These are phyloP conservation scores for Eumacrocentrus americanus DNA, from an alignment of 2,888 invertebrate species.

Conservation along the genomic window DNA sequence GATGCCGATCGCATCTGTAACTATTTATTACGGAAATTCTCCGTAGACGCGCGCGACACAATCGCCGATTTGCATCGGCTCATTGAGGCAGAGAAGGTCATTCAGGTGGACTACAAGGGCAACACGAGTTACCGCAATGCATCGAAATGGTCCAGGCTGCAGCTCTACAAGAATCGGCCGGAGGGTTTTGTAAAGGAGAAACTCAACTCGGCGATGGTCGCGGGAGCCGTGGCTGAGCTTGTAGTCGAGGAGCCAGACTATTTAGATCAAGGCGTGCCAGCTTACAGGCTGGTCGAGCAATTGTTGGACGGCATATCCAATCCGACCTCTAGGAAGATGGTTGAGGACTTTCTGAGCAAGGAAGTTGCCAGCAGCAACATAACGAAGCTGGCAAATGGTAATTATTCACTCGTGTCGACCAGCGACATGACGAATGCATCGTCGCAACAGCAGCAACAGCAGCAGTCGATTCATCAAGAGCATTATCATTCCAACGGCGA, in stretches of 20 bases:
- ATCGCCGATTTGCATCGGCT: constrained; percentile 76
- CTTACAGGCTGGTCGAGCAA: constrained; percentile 70
- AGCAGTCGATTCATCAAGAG: constrained; percentile 3
- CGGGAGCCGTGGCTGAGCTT: constrained; percentile 74
- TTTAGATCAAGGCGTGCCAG: constrained; percentile 75
- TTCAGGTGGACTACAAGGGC: constrained; percentile 86
- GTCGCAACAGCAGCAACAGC: background rate
- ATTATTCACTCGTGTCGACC: constrained; percentile 71
- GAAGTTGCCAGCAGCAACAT: constrained; percentile 75
- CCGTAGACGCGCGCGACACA: constrained; percentile 72
- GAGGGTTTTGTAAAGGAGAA: constrained; percentile 65
- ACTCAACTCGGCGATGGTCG: constrained; percentile 63
- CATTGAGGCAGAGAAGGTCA: constrained; percentile 75
- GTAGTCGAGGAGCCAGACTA: constrained; percentile 76
- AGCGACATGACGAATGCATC: constrained; percentile 48
- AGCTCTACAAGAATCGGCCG: constrained; percentile 58
- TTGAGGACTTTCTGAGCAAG: constrained; percentile 68
- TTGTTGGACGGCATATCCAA: constrained; percentile 66
- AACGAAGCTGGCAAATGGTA: constrained; percentile 72
- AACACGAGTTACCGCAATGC: constrained; percentile 85
- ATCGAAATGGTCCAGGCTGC: constrained; percentile 69
- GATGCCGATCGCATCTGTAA: constrained; percentile 83
- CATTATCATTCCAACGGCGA: background rate
- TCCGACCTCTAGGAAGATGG: constrained; percentile 70
- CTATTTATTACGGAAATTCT: constrained; percentile 77